Evolutionary conservation across 2,888 invertebrate species (phyloP), one percentile per base, ranked within the genome.

Genomic region (Thumatha senex): DNA sequence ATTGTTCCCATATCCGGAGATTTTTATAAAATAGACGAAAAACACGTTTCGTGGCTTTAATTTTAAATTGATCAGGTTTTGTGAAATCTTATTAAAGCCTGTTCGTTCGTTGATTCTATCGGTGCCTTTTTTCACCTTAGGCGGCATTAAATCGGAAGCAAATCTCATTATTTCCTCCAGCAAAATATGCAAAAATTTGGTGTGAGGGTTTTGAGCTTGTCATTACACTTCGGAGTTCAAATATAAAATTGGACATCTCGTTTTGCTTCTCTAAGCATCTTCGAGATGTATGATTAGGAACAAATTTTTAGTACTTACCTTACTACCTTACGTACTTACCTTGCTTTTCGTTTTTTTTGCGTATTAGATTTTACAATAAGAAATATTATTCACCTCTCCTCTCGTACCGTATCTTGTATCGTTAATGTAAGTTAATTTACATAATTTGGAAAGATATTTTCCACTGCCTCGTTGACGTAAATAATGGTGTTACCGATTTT

Each of bases 31-130:
- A 89, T 89, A 88, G 77, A 82, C 84, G 88, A 89, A 90, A 89
- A 91, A 91, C 91, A 92, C 91, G 91, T 92, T 91, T 90, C 85
- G 84, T 89, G 91, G 91, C 90, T 92, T 91, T 91, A 89, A 91
- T 91, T 92, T 92, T 90, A 91, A 91, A 92, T 91, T 91, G 90
- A 89, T 89, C 86, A 79, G 90, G 84, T 90, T 89, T 84, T 83
- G 82, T 80, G 83, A 78, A 86, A 86, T 90, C 90, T 89, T 85
- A 64, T 76, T 76, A 87, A 91, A 90, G 86, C 90, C 84, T 80
- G 70, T 56, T 59, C 76, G 75, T 73, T 74, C 84, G 84, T 82
- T 81, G 84, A 81, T 67, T 65, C 57, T 63, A 58, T 65, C 61
- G 63, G 52, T 63, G 53, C 55, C 73, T 78, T 84, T 85, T 88